Evolutionary conservation across 2,888 invertebrate species (phyloP).

Genomic region (Cartodere bifasciata): DNA sequence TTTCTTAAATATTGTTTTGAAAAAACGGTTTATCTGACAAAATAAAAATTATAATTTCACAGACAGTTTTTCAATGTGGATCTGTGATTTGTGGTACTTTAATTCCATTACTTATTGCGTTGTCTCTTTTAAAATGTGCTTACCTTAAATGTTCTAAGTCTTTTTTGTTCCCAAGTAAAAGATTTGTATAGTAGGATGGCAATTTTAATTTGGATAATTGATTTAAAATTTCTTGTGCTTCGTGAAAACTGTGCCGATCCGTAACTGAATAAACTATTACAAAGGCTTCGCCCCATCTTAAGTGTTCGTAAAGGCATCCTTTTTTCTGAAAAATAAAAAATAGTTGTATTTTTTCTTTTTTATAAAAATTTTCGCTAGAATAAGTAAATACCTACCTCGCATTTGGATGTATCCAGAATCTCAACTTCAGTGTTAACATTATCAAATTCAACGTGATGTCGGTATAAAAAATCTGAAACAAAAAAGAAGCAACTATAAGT

Average conservation of each 20-base stretch:
- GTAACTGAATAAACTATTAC: slow-evolving; percentile 72
- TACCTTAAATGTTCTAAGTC: slow-evolving; percentile 71
- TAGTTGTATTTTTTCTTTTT: no score
- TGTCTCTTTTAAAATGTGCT: no score
- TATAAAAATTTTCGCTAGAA: no score
- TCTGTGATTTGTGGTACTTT: no score
- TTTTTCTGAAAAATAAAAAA: slow-evolving; percentile 45
- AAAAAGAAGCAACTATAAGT: slow-evolving; percentile 23
- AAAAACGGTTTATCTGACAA: no score
- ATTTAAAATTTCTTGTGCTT: slow-evolving; percentile 58
- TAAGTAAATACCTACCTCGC: slow-evolving; percentile 49
- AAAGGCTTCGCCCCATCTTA: slow-evolving; percentile 74
- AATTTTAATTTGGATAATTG: slow-evolving; percentile 58
- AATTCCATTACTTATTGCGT: no score
- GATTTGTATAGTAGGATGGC: slow-evolving; percentile 63
- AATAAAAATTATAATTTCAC: no score
- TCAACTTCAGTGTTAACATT: slow-evolving; percentile 66
- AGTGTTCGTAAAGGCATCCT: slow-evolving; percentile 61
- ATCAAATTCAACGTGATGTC: slow-evolving; percentile 66
- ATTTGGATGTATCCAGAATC: slow-evolving; percentile 69
- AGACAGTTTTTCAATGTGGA: no score
- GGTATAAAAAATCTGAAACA: slow-evolving; percentile 67
- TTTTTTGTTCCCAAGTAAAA: slow-evolving; percentile 67
- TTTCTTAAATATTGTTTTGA: no score
- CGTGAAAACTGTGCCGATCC: slow-evolving; percentile 60